Conservation (phyloP, 2,113 vertebrate genomes). For the Lethenteron reissneri region DNA sequence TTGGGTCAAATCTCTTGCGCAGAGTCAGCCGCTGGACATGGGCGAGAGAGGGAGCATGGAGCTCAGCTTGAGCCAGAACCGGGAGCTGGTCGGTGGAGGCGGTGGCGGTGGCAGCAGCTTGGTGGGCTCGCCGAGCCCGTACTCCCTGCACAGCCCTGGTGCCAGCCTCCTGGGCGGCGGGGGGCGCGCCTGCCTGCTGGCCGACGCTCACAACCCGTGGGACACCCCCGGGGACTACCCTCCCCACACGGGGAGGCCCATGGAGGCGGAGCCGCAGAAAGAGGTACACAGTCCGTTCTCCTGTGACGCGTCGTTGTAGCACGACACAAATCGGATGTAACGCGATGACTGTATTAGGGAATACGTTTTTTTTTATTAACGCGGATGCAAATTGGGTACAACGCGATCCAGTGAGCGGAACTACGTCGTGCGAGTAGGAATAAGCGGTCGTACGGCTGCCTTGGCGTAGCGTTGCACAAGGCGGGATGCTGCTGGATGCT, state of each 20-base stretch:
- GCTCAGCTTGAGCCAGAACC: neutral
- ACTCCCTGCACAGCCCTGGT: neutral
- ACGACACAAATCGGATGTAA: too few species aligned
- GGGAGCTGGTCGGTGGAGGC: neutral
- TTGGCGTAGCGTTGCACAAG: too few species aligned
- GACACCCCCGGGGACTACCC: conserved; percentile 2
- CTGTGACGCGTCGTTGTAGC: too few species aligned
- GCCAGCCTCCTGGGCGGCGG: conserved; percentile 1
- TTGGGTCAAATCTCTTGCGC: neutral
- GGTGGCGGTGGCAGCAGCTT: neutral
- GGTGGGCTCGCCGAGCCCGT: neutral
- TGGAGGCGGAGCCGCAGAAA: neutral
- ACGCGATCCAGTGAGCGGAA: too few species aligned
- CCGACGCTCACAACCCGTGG: neutral
- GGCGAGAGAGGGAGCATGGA: conserved; percentile 3
- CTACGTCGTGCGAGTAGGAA: too few species aligned
- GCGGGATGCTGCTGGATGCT: too few species aligned
- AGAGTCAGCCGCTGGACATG: conserved; percentile 3
- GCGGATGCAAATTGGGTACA: too few species aligned
- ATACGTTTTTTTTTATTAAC: too few species aligned
- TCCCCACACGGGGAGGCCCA: neutral
- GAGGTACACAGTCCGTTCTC: neutral
- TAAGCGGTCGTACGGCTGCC: too few species aligned
- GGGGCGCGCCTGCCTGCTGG: neutral
- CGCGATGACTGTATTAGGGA: too few species aligned